Evolutionary conservation across 1,140 invertebrate genomes (phyloP).

Genomic region (Macrotrachela quadricornifera): DNA sequence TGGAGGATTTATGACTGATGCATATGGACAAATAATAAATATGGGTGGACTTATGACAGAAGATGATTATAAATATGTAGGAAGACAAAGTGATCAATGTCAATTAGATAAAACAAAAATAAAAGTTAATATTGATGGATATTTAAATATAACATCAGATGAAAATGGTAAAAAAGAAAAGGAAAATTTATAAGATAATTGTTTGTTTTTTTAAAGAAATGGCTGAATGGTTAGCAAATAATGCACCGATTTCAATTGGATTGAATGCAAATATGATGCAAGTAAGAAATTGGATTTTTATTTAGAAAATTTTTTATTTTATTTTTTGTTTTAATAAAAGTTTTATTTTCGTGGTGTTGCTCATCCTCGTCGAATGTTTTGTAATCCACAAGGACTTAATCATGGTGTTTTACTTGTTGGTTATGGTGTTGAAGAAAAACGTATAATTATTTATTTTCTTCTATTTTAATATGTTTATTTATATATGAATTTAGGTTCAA

Average conservation of each 20-base stretch:
- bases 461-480: constrained; percentile 24
- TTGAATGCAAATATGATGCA: constrained; percentile 96
- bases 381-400: constrained; percentile 43
- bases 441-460: neutral
- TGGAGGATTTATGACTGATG: constrained; percentile 66
- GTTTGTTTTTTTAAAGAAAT: constrained; percentile 40
- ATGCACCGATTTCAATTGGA: constrained; percentile 87
- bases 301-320: constrained; percentile 6
- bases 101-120: constrained; percentile 42
- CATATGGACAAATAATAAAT: constrained; percentile 59
- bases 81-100: constrained; percentile 48
- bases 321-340: constrained; percentile 23
- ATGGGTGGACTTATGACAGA: constrained; percentile 71
- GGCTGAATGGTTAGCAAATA: constrained; percentile 65
- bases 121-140: constrained; percentile 50
- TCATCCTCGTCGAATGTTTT: constrained; percentile 71
- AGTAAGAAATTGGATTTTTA: constrained; percentile 18
- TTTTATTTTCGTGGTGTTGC: constrained; percentile 91
- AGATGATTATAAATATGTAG: constrained; percentile 73
- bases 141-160: constrained; percentile 64
- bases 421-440: constrained; percentile 41
- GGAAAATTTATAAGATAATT: no score
- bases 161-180: constrained; percentile 38
- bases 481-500: constrained; percentile 52
- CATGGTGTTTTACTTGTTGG: constrained; percentile 68